A percentile compares a stretch with the other conserved stretches of the same genome.
These are phyloP conservation scores for Pollenia amentaria DNA, from an alignment of 2,888 invertebrate genomes.

Conservation along the genomic window DNA sequence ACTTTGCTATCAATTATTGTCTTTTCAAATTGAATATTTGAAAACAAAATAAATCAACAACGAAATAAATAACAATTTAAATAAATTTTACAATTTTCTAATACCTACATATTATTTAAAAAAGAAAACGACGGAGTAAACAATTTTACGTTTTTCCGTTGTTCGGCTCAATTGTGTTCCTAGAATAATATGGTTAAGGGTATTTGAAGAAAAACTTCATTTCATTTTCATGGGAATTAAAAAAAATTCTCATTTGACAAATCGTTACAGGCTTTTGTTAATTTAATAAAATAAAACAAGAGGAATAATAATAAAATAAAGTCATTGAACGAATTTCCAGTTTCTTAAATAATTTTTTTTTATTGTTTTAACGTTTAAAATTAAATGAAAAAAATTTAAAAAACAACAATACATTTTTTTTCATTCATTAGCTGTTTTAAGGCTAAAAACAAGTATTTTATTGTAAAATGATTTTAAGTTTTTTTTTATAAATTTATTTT, in stretches of 20 bases:
- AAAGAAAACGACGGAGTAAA: too few species aligned
- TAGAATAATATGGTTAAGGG: too few species aligned
- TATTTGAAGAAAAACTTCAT: too few species aligned
- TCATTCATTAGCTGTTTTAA: constrained; percentile 42
- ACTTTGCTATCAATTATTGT: too few species aligned
- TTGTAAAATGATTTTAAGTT: constrained; percentile 32
- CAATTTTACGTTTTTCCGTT: too few species aligned
- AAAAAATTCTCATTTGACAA: background rate
- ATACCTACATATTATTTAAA: too few species aligned
- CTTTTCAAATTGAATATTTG: too few species aligned
- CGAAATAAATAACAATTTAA: too few species aligned
- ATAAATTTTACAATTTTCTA: too few species aligned
- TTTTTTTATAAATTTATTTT: constrained; percentile 28
- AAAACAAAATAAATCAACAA: too few species aligned
- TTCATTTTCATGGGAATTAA: background rate
- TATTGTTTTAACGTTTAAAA: constrained; percentile 42
- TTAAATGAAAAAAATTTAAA: background rate
- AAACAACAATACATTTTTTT: too few species aligned
- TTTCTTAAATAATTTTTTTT: constrained; percentile 27
- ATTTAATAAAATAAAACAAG: background rate
- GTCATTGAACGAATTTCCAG: constrained; percentile 71
- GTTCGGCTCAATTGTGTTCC: too few species aligned
- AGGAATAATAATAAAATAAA: constrained; percentile 14
- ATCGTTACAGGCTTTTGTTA: background rate
- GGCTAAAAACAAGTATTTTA: constrained; percentile 57